These are phyloP conservation scores for Cyclina sinensis DNA, from an alignment of 1,140 invertebrate species.

Conservation along the genomic window DNA sequence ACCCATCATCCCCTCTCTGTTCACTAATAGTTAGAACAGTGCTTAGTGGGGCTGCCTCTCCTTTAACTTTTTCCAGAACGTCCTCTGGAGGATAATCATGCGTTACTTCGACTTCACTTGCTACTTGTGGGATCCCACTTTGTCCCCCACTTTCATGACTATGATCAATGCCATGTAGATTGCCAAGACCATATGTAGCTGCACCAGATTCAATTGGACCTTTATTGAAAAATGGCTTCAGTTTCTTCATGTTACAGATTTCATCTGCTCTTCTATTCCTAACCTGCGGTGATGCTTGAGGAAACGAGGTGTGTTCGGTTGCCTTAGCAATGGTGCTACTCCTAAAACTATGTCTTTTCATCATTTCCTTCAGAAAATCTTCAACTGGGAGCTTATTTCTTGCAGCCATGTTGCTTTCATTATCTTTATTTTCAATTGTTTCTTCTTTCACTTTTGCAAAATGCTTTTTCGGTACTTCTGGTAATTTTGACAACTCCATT, in stretches of 20 bases:
- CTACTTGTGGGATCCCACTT: not conserved
- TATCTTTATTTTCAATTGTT: not conserved
- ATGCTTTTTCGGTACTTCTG: not conserved
- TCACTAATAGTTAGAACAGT: slow-evolving; percentile 26
- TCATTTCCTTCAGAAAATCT: slow-evolving; percentile 49
- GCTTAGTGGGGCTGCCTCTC: not conserved
- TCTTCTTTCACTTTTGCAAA: not conserved
- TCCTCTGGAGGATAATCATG: slow-evolving; percentile 1
- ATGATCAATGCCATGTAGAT: not conserved
- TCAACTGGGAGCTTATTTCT: slow-evolving; percentile 36
- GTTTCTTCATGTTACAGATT: slow-evolving; percentile 40
- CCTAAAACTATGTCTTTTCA: slow-evolving; percentile 43
- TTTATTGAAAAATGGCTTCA: not conserved
- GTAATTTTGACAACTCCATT: not conserved
- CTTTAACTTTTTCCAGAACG: slow-evolving; percentile 55
- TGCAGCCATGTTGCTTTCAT: not conserved
- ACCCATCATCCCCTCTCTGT: not conserved
- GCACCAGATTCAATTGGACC: not conserved
- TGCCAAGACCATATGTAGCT: not conserved
- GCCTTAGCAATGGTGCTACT: slow-evolving; percentile 9
- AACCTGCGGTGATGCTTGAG: slow-evolving; percentile 52
- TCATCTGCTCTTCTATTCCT: slow-evolving; percentile 44
- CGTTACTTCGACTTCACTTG: slow-evolving; percentile 39
- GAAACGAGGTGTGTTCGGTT: slow-evolving; percentile 54
- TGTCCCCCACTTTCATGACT: not conserved